Evolutionary conservation across 2,888 invertebrate genomes (phyloP).

Genomic region (Drosophila macrospina): DNA sequence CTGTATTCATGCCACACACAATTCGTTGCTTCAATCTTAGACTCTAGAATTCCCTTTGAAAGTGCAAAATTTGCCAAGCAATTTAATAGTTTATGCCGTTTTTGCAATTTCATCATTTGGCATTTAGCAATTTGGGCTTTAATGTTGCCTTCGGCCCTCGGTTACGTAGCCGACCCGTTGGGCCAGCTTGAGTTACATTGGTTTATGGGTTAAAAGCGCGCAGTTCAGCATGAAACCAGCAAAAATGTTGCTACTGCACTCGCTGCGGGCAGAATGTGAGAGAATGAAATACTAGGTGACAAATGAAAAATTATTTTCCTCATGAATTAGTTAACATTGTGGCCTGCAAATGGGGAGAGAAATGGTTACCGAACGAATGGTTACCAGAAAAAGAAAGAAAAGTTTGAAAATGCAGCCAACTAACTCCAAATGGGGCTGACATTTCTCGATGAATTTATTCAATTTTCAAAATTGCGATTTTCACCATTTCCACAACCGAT

Average conservation of each 20-base stretch:
- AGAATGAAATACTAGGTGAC: slow-evolving; percentile 21
- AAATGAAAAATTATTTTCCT: slow-evolving; percentile 43
- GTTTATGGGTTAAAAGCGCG: slow-evolving; percentile 18
- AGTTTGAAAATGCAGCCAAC: background rate
- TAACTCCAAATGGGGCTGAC: slow-evolving; percentile 18
- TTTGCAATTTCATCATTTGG: slow-evolving; percentile 18
- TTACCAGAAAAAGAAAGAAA: background rate
- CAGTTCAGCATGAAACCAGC: slow-evolving; percentile 6
- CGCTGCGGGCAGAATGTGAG: background rate
- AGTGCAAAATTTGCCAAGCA: slow-evolving; percentile 21
- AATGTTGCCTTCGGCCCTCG: slow-evolving; percentile 4
- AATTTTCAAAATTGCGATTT: slow-evolving; percentile 42
- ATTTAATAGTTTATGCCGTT: slow-evolving; percentile 37
- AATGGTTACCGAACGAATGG: background rate
- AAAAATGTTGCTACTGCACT: slow-evolving; percentile 12
- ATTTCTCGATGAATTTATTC: slow-evolving; percentile 39
- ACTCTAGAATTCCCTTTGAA: slow-evolving; percentile 30
- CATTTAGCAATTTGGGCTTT: slow-evolving; percentile 31
- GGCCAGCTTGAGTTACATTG: background rate
- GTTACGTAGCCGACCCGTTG: slow-evolving; percentile 26
- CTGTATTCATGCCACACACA: slow-evolving; percentile 3
- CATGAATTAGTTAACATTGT: slow-evolving; percentile 41
- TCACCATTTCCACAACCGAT: slow-evolving; percentile 11
- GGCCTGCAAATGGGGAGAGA: background rate
- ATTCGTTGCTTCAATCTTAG: slow-evolving; percentile 4